These are phyloP conservation scores for Homarus americanus DNA, from an alignment of 1,140 invertebrate genomes.

Conservation along the genomic window DNA sequence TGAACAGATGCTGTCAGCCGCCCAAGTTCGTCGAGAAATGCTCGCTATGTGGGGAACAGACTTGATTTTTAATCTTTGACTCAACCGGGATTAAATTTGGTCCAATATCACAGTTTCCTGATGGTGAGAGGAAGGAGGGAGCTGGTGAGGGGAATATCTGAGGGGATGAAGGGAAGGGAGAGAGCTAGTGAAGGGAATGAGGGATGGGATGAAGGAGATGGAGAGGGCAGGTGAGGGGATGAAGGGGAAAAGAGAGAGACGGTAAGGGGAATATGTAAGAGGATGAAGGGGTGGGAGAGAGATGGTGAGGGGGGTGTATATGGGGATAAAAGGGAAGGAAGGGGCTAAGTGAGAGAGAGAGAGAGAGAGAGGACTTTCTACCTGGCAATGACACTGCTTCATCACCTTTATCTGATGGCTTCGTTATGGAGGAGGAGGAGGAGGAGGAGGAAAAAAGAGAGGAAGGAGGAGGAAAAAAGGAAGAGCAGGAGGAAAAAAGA, in stretches of 20 bases:
- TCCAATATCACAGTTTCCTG: background rate
- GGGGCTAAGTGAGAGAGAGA: background rate
- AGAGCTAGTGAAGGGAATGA: background rate
- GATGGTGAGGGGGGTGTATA: background rate
- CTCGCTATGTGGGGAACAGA: background rate
- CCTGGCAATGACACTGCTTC: no score
- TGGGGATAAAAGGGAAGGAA: background rate
- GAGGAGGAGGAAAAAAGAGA: background rate
- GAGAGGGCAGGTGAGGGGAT: background rate
- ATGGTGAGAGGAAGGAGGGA: background rate
- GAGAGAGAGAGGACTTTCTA: background rate
- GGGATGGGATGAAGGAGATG: background rate
- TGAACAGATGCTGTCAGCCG: no score
- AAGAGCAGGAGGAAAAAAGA: background rate
- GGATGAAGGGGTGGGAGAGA: background rate
- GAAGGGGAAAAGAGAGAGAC: background rate
- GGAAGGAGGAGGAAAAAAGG: background rate
- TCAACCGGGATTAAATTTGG: background rate
- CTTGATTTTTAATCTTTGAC: background rate
- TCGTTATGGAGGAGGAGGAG: no score
- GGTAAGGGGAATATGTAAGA: background rate
- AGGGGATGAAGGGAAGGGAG: background rate
- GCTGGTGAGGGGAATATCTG: no score
- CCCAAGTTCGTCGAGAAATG: no score
- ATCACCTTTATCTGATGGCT: no score